These are phyloP conservation scores for Agonopterix arenella DNA, from an alignment of 2,888 invertebrate genomes.

Conservation along the genomic window DNA sequence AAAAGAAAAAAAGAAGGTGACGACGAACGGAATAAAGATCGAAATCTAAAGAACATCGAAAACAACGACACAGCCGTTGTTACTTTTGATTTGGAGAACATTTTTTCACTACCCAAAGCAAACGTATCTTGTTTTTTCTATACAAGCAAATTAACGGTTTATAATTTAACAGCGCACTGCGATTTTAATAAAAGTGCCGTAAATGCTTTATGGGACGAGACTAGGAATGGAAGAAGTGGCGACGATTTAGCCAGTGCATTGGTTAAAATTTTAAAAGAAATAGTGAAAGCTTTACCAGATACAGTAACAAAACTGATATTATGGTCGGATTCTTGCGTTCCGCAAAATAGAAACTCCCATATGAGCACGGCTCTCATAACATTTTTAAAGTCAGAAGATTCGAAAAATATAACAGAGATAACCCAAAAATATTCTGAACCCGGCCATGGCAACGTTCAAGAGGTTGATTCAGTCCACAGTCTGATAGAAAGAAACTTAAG, in stretches of 20 bases:
- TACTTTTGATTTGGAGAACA: conserved; percentile 11
- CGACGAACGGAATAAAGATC: no score
- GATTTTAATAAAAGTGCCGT: conserved; percentile 9
- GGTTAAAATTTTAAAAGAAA: conserved; percentile 8
- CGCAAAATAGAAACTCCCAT: conserved; percentile 14
- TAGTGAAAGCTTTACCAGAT: conserved; percentile 3
- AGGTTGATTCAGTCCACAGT: conserved; percentile 18
- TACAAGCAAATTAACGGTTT: conserved; percentile 12
- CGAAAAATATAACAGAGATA: conserved; percentile 10
- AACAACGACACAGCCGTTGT: conserved; percentile 9
- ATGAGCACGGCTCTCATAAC: conserved; percentile 16
- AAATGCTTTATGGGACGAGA: conserved; percentile 11
- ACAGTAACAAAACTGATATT: conserved; percentile 15
- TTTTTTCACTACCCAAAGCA: conserved; percentile 10
- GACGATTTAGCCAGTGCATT: conserved; percentile 11
- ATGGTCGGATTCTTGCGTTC: conserved; percentile 18
- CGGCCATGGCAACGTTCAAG: conserved; percentile 21
- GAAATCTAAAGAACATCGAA: conserved; percentile 1
- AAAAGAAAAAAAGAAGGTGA: no score
- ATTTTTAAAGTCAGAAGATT: conserved; percentile 10
- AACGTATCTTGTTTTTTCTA: conserved; percentile 7
- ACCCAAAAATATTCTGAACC: conserved; percentile 16
- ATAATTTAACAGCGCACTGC: conserved; percentile 11
- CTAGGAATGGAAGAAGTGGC: conserved; percentile 10
- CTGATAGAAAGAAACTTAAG: conserved; percentile 15